These are phyloP conservation scores for Candidula unifasciata DNA, from an alignment of 2,888 invertebrate genomes.

Conservation along the genomic window DNA sequence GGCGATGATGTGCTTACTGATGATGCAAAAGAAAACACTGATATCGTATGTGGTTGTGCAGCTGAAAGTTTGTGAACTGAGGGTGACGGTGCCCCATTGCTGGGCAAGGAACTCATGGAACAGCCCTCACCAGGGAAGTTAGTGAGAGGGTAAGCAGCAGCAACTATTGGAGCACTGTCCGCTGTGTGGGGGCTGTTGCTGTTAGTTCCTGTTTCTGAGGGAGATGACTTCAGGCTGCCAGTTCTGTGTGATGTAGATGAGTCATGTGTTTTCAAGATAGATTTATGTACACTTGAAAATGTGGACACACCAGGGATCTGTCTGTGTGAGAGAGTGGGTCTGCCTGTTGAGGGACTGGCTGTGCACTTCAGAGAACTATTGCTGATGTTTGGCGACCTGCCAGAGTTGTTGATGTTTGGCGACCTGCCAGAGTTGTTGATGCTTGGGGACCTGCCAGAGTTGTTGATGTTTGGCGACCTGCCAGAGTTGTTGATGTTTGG, in stretches of 20 bases:
- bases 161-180: not conserved
- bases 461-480: constrained; percentile 38
- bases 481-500: constrained; percentile 37
- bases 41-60: constrained; percentile 14
- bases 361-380: not conserved
- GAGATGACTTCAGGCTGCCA: not conserved
- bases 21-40: constrained; percentile 33
- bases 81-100: not conserved
- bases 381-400: constrained; percentile 34
- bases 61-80: constrained; percentile 17
- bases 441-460: constrained; percentile 39
- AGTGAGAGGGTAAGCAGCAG: not conserved
- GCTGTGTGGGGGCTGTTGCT: not conserved
- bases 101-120: not conserved
- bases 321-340: constrained; percentile 22
- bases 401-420: constrained; percentile 17
- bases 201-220: no score
- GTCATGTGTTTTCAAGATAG: constrained; percentile 24
- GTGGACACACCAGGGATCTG: not conserved
- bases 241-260: constrained; percentile 21
- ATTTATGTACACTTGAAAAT: constrained; percentile 21
- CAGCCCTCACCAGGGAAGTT: not conserved
- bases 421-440: constrained; percentile 31
- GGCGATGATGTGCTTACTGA: constrained; percentile 38
- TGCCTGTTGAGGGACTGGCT: constrained; percentile 18